A percentile compares a stretch with the other conserved stretches of the same genome.
Conservation (phyloP, 1,140 invertebrate species). For the Gryon sp. region DNA sequence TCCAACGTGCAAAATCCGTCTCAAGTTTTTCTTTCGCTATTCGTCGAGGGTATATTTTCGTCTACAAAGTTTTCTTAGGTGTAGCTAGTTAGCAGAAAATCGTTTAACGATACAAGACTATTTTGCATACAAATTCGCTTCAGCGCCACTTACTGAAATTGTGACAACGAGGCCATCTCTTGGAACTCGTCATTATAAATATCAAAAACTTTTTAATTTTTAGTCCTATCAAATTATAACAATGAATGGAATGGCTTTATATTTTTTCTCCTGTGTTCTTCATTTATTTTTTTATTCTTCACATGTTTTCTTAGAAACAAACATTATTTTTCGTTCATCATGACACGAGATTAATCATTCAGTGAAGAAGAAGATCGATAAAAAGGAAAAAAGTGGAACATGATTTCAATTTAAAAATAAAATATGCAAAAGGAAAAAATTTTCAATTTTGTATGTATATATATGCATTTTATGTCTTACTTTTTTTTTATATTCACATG, state of each 20-base stretch:
- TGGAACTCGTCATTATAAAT: constrained; percentile 32
- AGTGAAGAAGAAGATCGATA: constrained; percentile 26
- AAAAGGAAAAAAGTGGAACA: constrained; percentile 33
- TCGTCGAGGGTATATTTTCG: no score
- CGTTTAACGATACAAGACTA: constrained; percentile 35
- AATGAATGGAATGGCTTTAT: no score
- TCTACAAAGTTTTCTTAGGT: constrained; percentile 4
- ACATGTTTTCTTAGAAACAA: constrained; percentile 17
- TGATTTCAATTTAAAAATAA: constrained; percentile 29
- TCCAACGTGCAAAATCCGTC: neutral
- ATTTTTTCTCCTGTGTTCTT: no score
- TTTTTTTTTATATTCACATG: no score
- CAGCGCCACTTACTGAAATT: constrained; percentile 45
- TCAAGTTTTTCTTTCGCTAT: constrained; percentile 8
- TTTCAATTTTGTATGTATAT: constrained; percentile 15
- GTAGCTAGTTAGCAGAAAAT: constrained; percentile 33
- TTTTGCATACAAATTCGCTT: constrained; percentile 54
- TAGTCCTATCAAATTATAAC: no score
- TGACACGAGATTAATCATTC: constrained; percentile 36
- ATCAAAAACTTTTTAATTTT: no score
- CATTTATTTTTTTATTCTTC: neutral
- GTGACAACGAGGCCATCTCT: constrained; percentile 52
- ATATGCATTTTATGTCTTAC: no score
- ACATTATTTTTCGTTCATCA: constrained; percentile 12
- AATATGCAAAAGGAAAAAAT: constrained; percentile 31